Conservation (phyloP, 2,113 vertebrate genomes). For the Morone saxatilis region DNA sequence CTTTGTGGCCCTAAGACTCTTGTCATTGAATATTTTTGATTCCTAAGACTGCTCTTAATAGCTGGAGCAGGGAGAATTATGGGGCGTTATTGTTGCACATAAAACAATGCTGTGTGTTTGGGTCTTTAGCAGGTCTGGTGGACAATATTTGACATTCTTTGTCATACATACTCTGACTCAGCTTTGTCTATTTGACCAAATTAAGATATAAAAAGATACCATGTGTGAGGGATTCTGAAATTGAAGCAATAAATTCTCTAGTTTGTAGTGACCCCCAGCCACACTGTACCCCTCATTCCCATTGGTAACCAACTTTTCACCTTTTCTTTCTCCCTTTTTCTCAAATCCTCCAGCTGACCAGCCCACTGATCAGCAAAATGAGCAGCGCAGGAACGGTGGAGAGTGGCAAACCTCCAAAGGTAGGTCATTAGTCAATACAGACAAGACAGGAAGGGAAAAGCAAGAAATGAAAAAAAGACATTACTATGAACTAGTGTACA, state of each 20-base stretch:
- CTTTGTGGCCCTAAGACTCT: constrained; percentile 18
- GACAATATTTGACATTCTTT: background rate
- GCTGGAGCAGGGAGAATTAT: background rate
- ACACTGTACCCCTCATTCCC: background rate
- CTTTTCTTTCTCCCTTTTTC: background rate
- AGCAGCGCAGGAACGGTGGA: constrained; percentile 85
- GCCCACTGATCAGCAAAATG: constrained; percentile 90
- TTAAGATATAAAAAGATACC: background rate
- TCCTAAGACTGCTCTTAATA: constrained; percentile 4
- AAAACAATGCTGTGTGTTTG: background rate
- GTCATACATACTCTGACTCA: background rate
- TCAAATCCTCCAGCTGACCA: constrained; percentile 83
- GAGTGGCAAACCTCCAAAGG: constrained; percentile 88
- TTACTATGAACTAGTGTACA: background rate
- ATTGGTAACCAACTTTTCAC: background rate
- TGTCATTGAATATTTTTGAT: constrained; percentile 6
- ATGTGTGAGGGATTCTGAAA: background rate
- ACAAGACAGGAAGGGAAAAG: background rate
- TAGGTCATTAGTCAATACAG: constrained; percentile 18
- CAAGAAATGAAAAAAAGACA: background rate
- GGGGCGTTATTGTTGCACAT: background rate
- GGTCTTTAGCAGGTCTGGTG: background rate
- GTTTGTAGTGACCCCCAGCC: constrained; percentile 14
- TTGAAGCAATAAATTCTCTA: constrained; percentile 13
- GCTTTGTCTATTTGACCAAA: background rate